These are phyloP conservation scores for Astreopora myriophthalma DNA, from an alignment of 64 coral and sea anemone genomes.

Conservation along the genomic window DNA sequence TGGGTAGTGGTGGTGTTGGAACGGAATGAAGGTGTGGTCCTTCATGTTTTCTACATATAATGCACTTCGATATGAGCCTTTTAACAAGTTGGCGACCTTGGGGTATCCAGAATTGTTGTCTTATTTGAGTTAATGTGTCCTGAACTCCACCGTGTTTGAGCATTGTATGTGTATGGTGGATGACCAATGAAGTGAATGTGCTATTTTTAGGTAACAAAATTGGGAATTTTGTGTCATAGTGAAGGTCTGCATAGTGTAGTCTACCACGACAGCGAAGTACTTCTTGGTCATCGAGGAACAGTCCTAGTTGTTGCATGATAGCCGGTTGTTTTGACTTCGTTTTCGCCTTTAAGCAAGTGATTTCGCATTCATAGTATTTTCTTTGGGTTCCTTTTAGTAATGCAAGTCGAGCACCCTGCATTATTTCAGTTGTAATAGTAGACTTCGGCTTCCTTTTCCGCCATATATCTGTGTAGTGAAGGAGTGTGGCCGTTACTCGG, in stretches of 20 bases:
- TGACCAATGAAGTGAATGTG: constrained; percentile 51
- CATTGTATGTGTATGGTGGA: constrained; percentile 19
- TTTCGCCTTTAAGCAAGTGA: constrained; percentile 8
- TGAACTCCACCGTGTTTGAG: constrained; percentile 51
- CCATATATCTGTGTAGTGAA: too few species aligned
- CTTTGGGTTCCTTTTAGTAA: background rate
- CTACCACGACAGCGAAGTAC: constrained; percentile 62
- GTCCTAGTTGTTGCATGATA: constrained; percentile 29
- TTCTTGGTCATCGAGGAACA: constrained; percentile 22
- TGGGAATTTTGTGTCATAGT: constrained; percentile 52
- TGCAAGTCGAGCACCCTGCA: background rate
- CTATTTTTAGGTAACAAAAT: constrained; percentile 65
- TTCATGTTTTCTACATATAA: constrained; percentile 52
- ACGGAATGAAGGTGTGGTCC: constrained; percentile 30
- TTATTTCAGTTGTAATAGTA: background rate
- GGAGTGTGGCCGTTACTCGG: too few species aligned
- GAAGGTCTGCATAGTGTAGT: constrained; percentile 51
- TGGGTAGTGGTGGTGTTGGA: constrained; percentile 39
- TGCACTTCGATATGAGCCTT: constrained; percentile 28
- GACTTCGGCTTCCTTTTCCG: too few species aligned
- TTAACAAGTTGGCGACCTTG: constrained; percentile 63
- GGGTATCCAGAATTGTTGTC: constrained; percentile 69
- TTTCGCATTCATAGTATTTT: background rate
- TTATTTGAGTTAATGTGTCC: constrained; percentile 59
- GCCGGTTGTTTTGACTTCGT: constrained; percentile 36